Evolutionary conservation across 2,797 vertebrate genomes (phyloP), one percentile per base, ranked within the genome.

Genomic region (Rousettus madagascariensis): DNA sequence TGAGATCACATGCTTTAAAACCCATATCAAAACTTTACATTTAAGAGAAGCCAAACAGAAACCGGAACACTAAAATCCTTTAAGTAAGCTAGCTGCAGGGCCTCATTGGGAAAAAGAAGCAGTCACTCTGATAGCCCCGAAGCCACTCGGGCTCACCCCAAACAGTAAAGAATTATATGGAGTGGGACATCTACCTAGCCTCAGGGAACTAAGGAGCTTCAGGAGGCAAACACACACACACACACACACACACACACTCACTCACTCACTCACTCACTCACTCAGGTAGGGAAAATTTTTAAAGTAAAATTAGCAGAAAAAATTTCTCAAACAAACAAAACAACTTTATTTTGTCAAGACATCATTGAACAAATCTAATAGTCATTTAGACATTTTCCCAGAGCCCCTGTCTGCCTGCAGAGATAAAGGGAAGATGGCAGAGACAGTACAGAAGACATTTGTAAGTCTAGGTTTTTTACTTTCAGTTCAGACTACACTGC

Each of bases 21-120:
- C 8, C 5, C 8, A 65, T 61, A 87, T 88, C 46, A 78, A 88
- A 97, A 79, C n/a, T 84, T 85, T 82, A 51, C 16, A 65, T 80
- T 86, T 82, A 80, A 80, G 36, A 91, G 74, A 93, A 84, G 59
- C 24, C 46, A 96, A 91, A 69, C 11, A 92, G 61, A 86, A 87
- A 93, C 8, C 22, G 86, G 86, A 94, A 88, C 66, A 96, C 36
- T 65, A 93, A 97, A 97, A 82, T 66, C 93, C 95, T 91, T 43
- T 92, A 46, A 97, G 96, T 6, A 72, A 97, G 91, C 84, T 96
- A 97, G 91, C 84, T 96, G 59, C 86, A 93, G 96, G 97, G 95
- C 83, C 95, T 72, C 72, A 68, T 30, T 75, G 57, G 95, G 51
- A 97, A 57, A 55, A 82, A 80, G 87, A 96, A 80, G 22, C 49